Evolutionary conservation across 2,113 vertebrate species (phyloP), one percentile per base, ranked within the genome.

Genomic region (Uropsilus gracilis): DNA sequence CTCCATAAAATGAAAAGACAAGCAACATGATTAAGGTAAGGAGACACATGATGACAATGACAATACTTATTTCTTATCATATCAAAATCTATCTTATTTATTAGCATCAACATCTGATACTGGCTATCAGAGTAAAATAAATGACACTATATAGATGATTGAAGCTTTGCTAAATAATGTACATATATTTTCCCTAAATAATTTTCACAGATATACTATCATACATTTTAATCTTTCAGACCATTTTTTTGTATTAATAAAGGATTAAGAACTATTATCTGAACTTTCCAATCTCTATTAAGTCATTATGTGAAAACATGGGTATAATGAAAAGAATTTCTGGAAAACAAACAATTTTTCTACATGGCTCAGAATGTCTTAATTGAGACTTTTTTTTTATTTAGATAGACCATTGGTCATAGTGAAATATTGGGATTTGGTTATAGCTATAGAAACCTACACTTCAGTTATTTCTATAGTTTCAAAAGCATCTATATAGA

Each of bases 291-390:
- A 57, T 57, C 22, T 48, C n/a, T 34, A 1, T 77, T 90, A n/a
- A n/a, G 32, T 77, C 22, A 66, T 46, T 77, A 39, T 57, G 91
- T 72, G 26, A 75, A 82, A 76, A 44, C 39, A 55, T 0, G 57
- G 16, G 14, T 14, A 96, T 76, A 72, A 44, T 93, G 10, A 14
- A 96, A 77, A 53, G n/a, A n/a, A n/a, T n/a, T n/a, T n/a, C n/a
- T n/a, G n/a, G n/a, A n/a, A n/a, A 12, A 1, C 10, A 42, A 81
- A 71, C 3, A 66, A 68, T 59, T 42, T 83, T 85, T 85, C 14
- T 61, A 32, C 20, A 39, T 57, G 37, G 10, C 24, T 75, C 37
- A 76, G 22, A 71, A 20, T 76, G 3, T 76, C 84, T 81, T 90
- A 69, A 86, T 69, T 46, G 86, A 13, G 42, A 26, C 13, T 39